Base-by-base conservation (phyloP, 2,888 invertebrate species). In the Diarsia dahlii region DNA sequence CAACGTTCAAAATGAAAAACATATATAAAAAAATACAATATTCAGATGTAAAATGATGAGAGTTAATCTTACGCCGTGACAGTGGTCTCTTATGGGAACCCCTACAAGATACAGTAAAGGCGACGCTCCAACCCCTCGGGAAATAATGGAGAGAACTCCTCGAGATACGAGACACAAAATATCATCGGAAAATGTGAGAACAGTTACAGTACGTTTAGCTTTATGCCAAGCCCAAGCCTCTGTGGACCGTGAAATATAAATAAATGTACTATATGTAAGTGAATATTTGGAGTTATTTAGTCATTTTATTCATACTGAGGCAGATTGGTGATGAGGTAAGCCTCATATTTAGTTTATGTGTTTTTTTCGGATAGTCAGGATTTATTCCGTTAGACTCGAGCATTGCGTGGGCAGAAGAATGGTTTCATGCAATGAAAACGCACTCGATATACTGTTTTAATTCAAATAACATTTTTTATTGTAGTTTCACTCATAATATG, bases 81-180 rank as follows among this genome's bases (percentile, higher is more conserved):
- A 48, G 62, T 8, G 15, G 23, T 20, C 28, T 13, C 54, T 0
- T 52, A 50, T 13, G 62, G 20, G 80, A 77, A 77, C 18, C 68
- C 81, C 48, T 69, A 56, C 60, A 81, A 68, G 45, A 72, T 64
- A 70, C 71, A 39, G 13, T 66, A 18, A 34, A 34, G 28, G 65
- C 45, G 1, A 46, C 60, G 34, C 34, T 28, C 13, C 6, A 45
- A 20, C 0, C 80, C 34, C 64, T 5, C 2, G 77, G 71, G 80
- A 81, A 81, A 81, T 81, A 72, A 68, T 34, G 50, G n/a, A 69
- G 68, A 65, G 54, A 69, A n/a, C 6, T 54, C 12, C 50, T 62
- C 6, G 56, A 66, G 34, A 52, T 52, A 13, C 12, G 56, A 46
- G 23, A 63, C 6, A n/a, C 71, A 62, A 76, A 80, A 76, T 68